A percentile compares a stretch with the other conserved stretches of the same genome.
Evolutionary conservation across 2,888 invertebrate genomes (phyloP).

Genomic region (Tetramorium bicarinatum): DNA sequence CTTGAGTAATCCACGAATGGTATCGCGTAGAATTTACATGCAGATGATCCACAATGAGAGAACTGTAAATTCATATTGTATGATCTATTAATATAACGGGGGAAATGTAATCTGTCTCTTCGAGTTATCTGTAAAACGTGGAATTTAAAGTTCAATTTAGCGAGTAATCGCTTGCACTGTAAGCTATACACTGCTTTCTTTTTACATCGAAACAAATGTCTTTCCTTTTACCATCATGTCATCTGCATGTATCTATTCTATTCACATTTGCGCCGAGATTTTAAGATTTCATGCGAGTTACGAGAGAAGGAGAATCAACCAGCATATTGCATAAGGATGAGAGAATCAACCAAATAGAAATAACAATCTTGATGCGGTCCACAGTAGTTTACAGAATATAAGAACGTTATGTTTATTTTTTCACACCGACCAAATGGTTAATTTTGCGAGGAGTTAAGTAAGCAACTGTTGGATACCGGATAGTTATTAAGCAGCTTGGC

Average conservation of each 20-base stretch:
- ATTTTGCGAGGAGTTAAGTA: conserved; percentile 76
- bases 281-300: conserved; percentile 36
- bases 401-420: conserved; percentile 82
- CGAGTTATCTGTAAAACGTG: conserved; percentile 9
- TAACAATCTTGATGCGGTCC: conserved; percentile 83
- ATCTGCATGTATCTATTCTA: conserved; percentile 55
- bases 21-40: conserved; percentile 59
- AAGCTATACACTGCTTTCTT: conserved; percentile 27
- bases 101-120: background rate
- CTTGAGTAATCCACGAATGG: conserved; percentile 49
- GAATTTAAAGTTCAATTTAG: conserved; percentile 16
- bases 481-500: conserved; percentile 50
- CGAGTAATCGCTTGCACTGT: conserved; percentile 33
- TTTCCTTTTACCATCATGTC: conserved; percentile 42
- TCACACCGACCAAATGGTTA: conserved; percentile 78
- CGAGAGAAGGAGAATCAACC: conserved; percentile 42
- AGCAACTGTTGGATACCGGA: conserved; percentile 48
- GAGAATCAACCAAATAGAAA: conserved; percentile 72
- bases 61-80: conserved; percentile 30
- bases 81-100: conserved; percentile 12
- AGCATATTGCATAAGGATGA: conserved; percentile 43
- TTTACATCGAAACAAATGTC: conserved; percentile 7
- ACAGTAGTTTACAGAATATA: conserved; percentile 82
- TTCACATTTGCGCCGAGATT: conserved; percentile 60
- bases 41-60: conserved; percentile 54